Evolutionary conservation across 1,140 invertebrate genomes (phyloP).

Genomic region (Anadara kagoshimensis): DNA sequence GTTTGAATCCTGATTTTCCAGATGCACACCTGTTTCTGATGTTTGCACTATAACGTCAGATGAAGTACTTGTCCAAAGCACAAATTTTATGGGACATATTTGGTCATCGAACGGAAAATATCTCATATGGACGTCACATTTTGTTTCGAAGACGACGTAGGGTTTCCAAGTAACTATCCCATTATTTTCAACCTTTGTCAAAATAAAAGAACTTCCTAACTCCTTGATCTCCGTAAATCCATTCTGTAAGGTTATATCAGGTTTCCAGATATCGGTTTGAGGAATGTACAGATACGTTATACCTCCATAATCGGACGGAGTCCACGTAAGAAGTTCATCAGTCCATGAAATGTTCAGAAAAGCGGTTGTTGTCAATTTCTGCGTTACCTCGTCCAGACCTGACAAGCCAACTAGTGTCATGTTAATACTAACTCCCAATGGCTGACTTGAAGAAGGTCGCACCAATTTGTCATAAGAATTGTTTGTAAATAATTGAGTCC

Average conservation of each 20-base stretch:
- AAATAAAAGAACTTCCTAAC: not conserved
- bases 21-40: not conserved
- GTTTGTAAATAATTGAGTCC: not conserved
- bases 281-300: not conserved
- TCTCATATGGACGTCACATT: constrained; percentile 2
- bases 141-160: constrained; percentile 11
- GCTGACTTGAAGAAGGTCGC: not conserved
- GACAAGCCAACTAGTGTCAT: not conserved
- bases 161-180: not conserved
- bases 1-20: not conserved
- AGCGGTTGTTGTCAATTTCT: constrained; percentile 11
- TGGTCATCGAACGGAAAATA: constrained; percentile 17
- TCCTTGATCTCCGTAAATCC: constrained; percentile 9
- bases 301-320: not conserved
- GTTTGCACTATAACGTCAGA: not conserved
- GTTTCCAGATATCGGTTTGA: constrained; percentile 17
- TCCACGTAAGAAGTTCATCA: constrained; percentile 4
- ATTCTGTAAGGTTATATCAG: constrained; percentile 12
- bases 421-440: not conserved
- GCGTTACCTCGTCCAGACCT: not conserved
- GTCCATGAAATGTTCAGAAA: not conserved
- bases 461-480: constrained; percentile 10
- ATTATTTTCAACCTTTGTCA: not conserved
- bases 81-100: constrained; percentile 12
- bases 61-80: not conserved